These are phyloP conservation scores for Semotilus atromaculatus DNA, from an alignment of 2,797 vertebrate genomes.

Conservation along the genomic window DNA sequence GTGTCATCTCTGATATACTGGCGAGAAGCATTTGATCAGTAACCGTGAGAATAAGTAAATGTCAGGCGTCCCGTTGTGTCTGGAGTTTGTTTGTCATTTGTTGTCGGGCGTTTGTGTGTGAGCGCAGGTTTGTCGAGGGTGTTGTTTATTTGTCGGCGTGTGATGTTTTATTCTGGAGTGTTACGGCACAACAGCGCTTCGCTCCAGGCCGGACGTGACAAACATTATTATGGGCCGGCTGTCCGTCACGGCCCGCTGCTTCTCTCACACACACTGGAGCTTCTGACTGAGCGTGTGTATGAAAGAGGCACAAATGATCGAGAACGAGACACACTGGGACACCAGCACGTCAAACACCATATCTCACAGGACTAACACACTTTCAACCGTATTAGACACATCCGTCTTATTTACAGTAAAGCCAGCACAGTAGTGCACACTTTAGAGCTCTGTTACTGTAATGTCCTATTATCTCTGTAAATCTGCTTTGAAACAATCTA, in stretches of 20 bases:
- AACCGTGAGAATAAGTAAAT: constrained; percentile 17
- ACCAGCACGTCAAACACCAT: constrained; percentile 2
- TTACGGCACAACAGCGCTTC: constrained; percentile 28
- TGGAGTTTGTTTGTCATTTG: constrained; percentile 37
- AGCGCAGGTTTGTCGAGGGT: constrained; percentile 11
- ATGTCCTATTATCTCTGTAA: too few relatives aligned
- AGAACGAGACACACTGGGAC: constrained; percentile 13
- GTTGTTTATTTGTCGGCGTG: constrained; percentile 7
- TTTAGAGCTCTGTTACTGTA: not conserved
- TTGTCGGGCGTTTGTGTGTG: not conserved
- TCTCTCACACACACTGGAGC: not conserved
- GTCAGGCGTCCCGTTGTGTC: constrained; percentile 14
- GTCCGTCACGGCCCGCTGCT: constrained; percentile 71
- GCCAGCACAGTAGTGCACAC: not conserved
- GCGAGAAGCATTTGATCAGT: constrained; percentile 11
- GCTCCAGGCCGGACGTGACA: constrained; percentile 65
- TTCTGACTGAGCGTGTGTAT: not conserved
- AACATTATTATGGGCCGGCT: constrained; percentile 76
- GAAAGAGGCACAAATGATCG: constrained; percentile 4
- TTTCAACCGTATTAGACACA: constrained; percentile 19
- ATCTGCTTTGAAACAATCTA: too few relatives aligned
- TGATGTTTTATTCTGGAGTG: constrained; percentile 53
- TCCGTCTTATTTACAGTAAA: constrained; percentile 3
- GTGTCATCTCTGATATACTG: not conserved
- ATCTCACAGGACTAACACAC: constrained; percentile 20